Percentiles rank a stretch among this genome's conserved stretches.
Conservation (phyloP, 2,113 vertebrate species). For the Microtus ochrogaster region DNA sequence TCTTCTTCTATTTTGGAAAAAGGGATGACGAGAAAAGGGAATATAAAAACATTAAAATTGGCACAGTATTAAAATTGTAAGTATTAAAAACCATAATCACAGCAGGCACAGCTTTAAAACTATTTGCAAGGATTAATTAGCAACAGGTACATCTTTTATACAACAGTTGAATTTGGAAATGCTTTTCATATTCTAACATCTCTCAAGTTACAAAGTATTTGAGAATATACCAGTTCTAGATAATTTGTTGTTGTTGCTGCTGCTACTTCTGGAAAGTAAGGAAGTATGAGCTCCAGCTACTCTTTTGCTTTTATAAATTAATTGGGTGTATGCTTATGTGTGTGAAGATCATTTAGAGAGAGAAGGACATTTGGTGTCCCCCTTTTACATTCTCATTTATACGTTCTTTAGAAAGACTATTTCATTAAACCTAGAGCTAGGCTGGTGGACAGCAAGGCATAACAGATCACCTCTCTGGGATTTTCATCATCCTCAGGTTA, state of each 20-base stretch:
- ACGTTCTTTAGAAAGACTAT: neutral
- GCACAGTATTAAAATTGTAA: neutral
- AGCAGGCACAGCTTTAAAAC: neutral
- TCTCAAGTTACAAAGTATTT: conserved; percentile 19
- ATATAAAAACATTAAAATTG: neutral
- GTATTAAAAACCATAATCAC: neutral
- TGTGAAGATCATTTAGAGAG: neutral
- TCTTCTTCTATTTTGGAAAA: neutral
- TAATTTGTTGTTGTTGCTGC: neutral
- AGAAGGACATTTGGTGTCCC: neutral
- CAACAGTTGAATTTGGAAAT: neutral
- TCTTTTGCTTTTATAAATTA: neutral
- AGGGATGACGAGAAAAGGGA: neutral
- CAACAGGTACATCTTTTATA: neutral
- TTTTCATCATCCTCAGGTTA: neutral
- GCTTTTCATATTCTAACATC: neutral
- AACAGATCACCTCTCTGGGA: neutral
- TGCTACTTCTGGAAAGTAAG: neutral
- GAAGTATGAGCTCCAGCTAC: neutral
- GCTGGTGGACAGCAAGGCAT: neutral
- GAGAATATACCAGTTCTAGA: neutral
- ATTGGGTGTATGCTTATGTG: neutral
- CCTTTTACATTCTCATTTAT: too few species aligned
- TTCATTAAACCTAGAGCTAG: neutral
- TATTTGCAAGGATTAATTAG: neutral